Conservation (phyloP, 2,888 invertebrate genomes). For the Alloscopus bannaensis region DNA sequence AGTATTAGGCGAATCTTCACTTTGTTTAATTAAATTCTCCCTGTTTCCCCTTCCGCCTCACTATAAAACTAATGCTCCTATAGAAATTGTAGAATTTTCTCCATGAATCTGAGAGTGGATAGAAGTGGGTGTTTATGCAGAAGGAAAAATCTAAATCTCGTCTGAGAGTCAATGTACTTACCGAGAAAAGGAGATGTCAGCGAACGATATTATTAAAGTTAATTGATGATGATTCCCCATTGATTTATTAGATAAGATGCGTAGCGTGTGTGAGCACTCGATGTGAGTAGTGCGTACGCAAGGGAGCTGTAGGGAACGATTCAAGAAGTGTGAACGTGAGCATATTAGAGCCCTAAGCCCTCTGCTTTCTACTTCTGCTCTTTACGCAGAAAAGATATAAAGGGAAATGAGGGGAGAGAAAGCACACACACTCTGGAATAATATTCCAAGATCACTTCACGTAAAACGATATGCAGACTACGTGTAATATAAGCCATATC, state of each 20-base stretch:
- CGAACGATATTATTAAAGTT: conserved; percentile 18
- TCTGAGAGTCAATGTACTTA: no score
- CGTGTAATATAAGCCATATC: no score
- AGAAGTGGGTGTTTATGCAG: no score
- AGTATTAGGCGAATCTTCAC: conserved; percentile 11
- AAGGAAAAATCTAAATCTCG: conserved; percentile 14
- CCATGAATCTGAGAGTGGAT: conserved; percentile 6
- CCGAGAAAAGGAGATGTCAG: neutral
- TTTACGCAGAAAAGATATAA: no score
- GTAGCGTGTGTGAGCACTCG: neutral
- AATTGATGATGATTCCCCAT: conserved; percentile 52
- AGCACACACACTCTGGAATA: no score
- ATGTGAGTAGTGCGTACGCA: no score
- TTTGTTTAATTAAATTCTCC: conserved; percentile 47
- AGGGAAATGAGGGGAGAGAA: no score
- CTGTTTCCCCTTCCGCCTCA: neutral
- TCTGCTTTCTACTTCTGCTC: no score
- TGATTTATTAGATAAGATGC: conserved; percentile 47
- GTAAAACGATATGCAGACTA: no score
- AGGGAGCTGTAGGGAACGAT: conserved; percentile 4
- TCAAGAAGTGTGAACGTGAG: conserved; percentile 13
- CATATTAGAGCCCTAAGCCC: no score
- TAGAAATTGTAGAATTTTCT: neutral
- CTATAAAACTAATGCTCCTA: neutral
- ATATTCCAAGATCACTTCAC: no score